Evolutionary conservation across 1,140 invertebrate species (phyloP).

Genomic region (Anthonomus grandis): DNA sequence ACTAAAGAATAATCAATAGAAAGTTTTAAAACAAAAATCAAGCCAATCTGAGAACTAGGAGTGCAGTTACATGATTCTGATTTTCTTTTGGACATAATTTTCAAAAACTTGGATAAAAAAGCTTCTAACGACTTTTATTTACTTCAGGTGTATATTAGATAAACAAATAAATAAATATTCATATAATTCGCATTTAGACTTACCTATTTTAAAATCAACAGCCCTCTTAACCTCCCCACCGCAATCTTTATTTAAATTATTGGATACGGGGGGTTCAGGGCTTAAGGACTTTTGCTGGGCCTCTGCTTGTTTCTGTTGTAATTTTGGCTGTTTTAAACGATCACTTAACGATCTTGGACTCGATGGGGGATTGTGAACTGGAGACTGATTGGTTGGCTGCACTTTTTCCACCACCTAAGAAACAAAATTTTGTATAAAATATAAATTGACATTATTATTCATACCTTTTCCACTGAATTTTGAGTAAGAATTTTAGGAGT

Average conservation of each 20-base stretch:
- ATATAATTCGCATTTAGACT: neutral
- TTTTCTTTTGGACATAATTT: no score
- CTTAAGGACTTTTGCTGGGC: slow-evolving; percentile 31
- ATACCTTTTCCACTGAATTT: slow-evolving; percentile 11
- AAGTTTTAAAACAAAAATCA: no score
- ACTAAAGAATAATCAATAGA: no score
- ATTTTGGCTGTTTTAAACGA: slow-evolving; percentile 43
- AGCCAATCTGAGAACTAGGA: no score
- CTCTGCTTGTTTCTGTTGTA: slow-evolving; percentile 38
- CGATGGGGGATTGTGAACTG: slow-evolving; percentile 7
- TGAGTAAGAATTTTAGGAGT: slow-evolving; percentile 6
- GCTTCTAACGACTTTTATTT: no score
- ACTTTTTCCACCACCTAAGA: slow-evolving; percentile 7
- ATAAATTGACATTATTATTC: neutral
- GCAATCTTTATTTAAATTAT: slow-evolving; percentile 11
- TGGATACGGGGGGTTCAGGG: slow-evolving; percentile 28
- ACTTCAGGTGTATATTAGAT: no score
- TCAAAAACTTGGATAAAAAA: no score
- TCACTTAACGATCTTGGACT: slow-evolving; percentile 43
- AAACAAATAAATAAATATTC: no score
- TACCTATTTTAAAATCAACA: slow-evolving; percentile 32
- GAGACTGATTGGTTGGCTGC: slow-evolving; percentile 1
- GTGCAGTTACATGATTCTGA: no score
- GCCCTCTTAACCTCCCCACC: slow-evolving; percentile 19
- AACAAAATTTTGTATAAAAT: neutral